Conservation (phyloP, 2,888 invertebrate species). For the Diarsia mendica region DNA sequence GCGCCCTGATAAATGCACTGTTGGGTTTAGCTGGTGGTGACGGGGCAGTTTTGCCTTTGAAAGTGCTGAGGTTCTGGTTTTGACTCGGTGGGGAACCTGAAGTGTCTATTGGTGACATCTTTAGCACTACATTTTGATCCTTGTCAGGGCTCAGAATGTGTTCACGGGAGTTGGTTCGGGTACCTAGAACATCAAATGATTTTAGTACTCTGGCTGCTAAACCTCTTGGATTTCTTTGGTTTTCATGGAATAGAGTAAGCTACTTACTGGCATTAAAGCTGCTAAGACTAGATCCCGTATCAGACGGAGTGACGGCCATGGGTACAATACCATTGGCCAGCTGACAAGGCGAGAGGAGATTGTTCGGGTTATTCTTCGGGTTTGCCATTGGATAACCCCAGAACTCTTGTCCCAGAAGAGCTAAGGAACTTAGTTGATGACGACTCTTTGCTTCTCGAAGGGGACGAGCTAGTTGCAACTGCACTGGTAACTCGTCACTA, state of each 20-base stretch:
- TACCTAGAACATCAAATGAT: conserved; percentile 73
- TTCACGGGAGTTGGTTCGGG: conserved; percentile 83
- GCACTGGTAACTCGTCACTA: conserved; percentile 98
- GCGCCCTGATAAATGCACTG: conserved; percentile 90
- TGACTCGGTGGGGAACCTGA: conserved; percentile 88
- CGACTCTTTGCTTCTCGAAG: conserved; percentile 96
- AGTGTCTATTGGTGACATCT: conserved; percentile 93
- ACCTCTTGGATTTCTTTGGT: background rate
- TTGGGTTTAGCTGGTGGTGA: conserved; percentile 88
- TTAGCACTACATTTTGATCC: conserved; percentile 93
- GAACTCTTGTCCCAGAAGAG: conserved; percentile 96
- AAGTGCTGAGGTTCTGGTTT: conserved; percentile 91
- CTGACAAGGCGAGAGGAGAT: conserved; percentile 82
- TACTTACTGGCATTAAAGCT: conserved; percentile 92
- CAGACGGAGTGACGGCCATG: conserved; percentile 91
- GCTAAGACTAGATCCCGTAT: conserved; percentile 93
- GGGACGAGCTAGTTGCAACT: conserved; percentile 95
- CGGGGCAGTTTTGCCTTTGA: conserved; percentile 91
- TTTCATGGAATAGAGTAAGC: background rate
- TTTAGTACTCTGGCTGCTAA: background rate
- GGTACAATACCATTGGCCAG: conserved; percentile 82
- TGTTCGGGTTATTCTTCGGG: conserved; percentile 90
- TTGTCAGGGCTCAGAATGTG: conserved; percentile 83
- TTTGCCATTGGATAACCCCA: conserved; percentile 95
- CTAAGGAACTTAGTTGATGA: conserved; percentile 97